Percentiles rank a stretch among this genome's conserved stretches.
These are phyloP conservation scores for Oscheius sp. DNA, from an alignment of 2,888 invertebrate genomes.

Conservation along the genomic window DNA sequence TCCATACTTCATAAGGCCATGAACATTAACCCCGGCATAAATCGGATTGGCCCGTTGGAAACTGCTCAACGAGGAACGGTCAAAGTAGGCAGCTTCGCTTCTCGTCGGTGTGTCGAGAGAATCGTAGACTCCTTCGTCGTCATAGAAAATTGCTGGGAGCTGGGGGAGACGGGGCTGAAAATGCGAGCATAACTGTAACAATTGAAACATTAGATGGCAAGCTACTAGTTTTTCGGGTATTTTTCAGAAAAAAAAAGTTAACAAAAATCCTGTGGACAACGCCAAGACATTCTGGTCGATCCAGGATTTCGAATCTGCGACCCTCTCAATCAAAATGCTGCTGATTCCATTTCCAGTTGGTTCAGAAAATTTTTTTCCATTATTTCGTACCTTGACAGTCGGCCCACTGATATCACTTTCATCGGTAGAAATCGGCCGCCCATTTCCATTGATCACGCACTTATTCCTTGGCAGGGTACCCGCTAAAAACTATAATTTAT, in stretches of 20 bases:
- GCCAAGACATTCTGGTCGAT: too few species aligned
- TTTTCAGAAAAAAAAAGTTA: too few species aligned
- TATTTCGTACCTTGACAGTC: not conserved
- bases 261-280: too few species aligned
- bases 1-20: conserved; percentile 33
- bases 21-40: conserved; percentile 33
- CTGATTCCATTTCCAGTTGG: too few species aligned
- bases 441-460: conserved; percentile 36
- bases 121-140: conserved; percentile 39
- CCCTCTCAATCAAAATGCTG: too few species aligned
- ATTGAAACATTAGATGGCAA: too few species aligned
- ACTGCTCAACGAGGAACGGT: conserved; percentile 30
- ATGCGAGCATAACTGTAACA: too few species aligned
- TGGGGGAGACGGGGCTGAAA: conserved; percentile 13
- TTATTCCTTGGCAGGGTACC: conserved; percentile 30
- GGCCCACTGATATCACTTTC: conserved; percentile 29
- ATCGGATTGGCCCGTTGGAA: conserved; percentile 35
- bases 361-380: too few species aligned
- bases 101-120: conserved; percentile 37
- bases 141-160: conserved; percentile 27
- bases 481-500: not conserved
- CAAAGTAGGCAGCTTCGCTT: conserved; percentile 34
- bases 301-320: too few species aligned
- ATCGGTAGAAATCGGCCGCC: conserved; percentile 33
- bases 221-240: too few species aligned